Evolutionary conservation across 2,888 invertebrate species (phyloP).

Genomic region (Ochlodes sylvanus): DNA sequence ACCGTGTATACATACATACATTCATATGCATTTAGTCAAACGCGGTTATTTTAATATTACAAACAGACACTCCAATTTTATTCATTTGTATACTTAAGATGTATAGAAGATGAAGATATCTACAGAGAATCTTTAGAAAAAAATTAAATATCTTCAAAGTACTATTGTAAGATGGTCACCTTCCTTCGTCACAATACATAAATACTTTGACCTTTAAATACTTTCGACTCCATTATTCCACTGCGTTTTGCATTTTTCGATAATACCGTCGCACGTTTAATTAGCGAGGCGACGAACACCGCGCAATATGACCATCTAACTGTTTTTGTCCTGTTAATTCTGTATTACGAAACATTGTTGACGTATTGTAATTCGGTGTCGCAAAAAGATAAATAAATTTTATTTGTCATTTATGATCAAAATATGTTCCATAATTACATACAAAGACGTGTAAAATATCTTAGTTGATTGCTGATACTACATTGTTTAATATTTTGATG

Average conservation of each 20-base stretch:
- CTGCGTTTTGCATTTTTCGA: neutral
- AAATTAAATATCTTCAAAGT: too few relatives aligned
- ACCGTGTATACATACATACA: too few relatives aligned
- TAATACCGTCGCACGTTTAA: neutral
- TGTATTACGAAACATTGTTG: too few relatives aligned
- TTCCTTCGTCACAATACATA: neutral
- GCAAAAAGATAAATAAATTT: neutral
- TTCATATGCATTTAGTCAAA: too few relatives aligned
- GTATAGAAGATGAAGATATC: too few relatives aligned
- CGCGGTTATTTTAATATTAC: too few relatives aligned
- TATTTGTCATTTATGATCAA: neutral
- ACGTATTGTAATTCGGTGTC: neutral
- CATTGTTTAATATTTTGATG: too few relatives aligned
- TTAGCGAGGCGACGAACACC: neutral
- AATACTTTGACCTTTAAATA: neutral
- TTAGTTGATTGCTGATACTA: neutral
- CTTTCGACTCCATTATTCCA: neutral
- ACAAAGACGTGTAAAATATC: neutral
- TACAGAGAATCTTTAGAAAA: too few relatives aligned
- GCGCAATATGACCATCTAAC: neutral
- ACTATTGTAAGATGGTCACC: too few relatives aligned
- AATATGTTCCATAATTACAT: neutral
- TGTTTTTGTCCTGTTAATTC: neutral
- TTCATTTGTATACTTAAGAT: too few relatives aligned
- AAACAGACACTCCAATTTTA: too few relatives aligned